Base-by-base conservation (phyloP, 2,888 invertebrate genomes). In the Crossocerus cetratus region DNA sequence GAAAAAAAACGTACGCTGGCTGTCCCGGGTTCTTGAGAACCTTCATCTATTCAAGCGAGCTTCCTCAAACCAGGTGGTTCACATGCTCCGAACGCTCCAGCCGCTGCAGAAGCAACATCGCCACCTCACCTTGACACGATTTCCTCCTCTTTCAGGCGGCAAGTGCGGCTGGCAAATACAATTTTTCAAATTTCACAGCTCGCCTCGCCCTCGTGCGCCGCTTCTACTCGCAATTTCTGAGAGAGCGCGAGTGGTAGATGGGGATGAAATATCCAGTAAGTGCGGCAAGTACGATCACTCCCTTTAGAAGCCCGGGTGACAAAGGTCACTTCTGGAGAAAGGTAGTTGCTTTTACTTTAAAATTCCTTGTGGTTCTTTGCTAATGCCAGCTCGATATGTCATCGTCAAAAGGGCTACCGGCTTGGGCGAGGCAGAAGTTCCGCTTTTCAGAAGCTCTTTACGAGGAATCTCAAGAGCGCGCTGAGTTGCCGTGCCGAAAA, bases 331-430 rank as follows among this genome's bases (percentile, higher is more conserved):
- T 32, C 32, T 32, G 32, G 32, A 32, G 11, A 14, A 55, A 22
- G 20, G 55, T 14, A 18, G 20, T 14, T 4, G 21, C 18, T 14
- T 55, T 55, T 55, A 20, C 55, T 14, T 55, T 8, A 22, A 42
- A 43, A n/a, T 22, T 60, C 45, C 44, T 45, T 60, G 22, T 5
- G 14, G n/a, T 2, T 3, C 21, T 14, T 42, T 59, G 42, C 73
- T 65, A 73, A 73, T 69, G 65, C 56, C 56, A 59, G 56, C 55
- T 63, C 58, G 66, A 70, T 65, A 63, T 20, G 63, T 70, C 62
- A 32, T 32, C 56, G 59, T 70, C 60, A 66, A 66, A 53, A 42
- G 14, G 22, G 58, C 43, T 14, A 16, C 18, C n/a, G 60, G 45
- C 43, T 42, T 42, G 56, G 32, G 42, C 49, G 67, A 64, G 43